Base-by-base conservation (phyloP, 2,113 vertebrate species). In the Megaleporinus macrocephalus region DNA sequence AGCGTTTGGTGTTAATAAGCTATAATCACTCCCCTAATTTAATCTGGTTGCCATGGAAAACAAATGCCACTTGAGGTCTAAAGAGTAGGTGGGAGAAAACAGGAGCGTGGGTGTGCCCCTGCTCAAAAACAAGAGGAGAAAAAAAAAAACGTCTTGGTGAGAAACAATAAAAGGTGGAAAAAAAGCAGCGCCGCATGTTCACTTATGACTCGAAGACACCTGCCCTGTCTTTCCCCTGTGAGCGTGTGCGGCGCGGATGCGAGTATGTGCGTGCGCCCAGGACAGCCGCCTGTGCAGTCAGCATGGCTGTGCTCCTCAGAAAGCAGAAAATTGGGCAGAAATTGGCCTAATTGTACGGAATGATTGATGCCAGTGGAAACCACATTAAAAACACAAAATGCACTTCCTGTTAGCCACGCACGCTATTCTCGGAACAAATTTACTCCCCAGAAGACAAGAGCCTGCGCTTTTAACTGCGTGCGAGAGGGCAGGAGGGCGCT, bases 301-400 rank as follows among this genome's bases (percentile, higher is more conserved):
- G 93, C 91, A 93, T 90, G 87, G 91, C 93, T 90, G 91, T 92
- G 93, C 94, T 96, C 95, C 94, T 94, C 94, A 94, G 87, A 95
- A 96, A 95, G 95, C 94, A 95, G 95, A 95, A 96, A 95, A 91
- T 93, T 93, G 93, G 93, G 93, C 92, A 89, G 91, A 91, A 94
- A 95, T 96, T 95, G 96, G 94, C 94, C 96, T 96, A 96, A 96
- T 96, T 96, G 95, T 91, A 88, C 80, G 86, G 94, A 95, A 95
- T 96, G 96, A 97, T 95, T 96, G 96, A 97, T 97, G 95, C 95
- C 94, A 93, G 95, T 93, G 93, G 92, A 95, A 95, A 93, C 94
- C 95, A 92, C 94, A 93, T 96, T 95, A 92, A 92, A 93, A 94
- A 94, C 92, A 95, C 91, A 80, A 92, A 94, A 92, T 86, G 90